Evolutionary conservation across 2,113 vertebrate genomes (phyloP).

Genomic region (Microtus richardsoni): DNA sequence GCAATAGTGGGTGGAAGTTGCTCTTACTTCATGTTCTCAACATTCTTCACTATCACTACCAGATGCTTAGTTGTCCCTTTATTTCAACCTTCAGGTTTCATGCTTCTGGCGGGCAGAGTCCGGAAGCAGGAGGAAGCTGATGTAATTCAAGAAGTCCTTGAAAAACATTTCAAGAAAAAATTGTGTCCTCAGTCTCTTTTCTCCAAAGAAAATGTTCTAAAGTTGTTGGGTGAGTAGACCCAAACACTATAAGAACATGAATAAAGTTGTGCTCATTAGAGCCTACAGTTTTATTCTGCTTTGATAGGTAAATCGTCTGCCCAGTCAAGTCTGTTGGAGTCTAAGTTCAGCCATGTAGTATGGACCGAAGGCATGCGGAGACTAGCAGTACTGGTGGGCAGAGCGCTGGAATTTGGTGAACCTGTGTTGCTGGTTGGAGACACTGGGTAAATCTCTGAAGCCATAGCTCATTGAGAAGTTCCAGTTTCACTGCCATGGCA

Average conservation of each 20-base stretch:
- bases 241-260: background rate
- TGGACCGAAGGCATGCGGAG: slow-evolving; percentile 95
- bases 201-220: slow-evolving; percentile 90
- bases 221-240: slow-evolving; percentile 93
- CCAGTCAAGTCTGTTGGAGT: slow-evolving; percentile 86
- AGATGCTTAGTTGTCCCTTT: background rate
- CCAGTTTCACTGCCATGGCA: background rate
- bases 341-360: slow-evolving; percentile 93
- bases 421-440: slow-evolving; percentile 96
- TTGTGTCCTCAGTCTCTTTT: slow-evolving; percentile 92
- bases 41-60: background rate
- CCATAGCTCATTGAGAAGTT: background rate
- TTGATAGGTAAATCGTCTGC: slow-evolving; percentile 86
- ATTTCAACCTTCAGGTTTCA: slow-evolving; percentile 89
- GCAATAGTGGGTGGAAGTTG: background rate
- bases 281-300: slow-evolving; percentile 55
- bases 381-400: slow-evolving; percentile 92
- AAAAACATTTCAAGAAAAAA: slow-evolving; percentile 96
- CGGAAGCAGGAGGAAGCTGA: slow-evolving; percentile 94
- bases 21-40: background rate
- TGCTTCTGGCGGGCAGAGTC: slow-evolving; percentile 97
- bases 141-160: slow-evolving; percentile 92
- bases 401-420: slow-evolving; percentile 95
- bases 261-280: background rate
- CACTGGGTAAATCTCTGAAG: slow-evolving; percentile 91